These are phyloP conservation scores for Mythimna lalbum DNA, from an alignment of 2,888 invertebrate species.

Conservation along the genomic window DNA sequence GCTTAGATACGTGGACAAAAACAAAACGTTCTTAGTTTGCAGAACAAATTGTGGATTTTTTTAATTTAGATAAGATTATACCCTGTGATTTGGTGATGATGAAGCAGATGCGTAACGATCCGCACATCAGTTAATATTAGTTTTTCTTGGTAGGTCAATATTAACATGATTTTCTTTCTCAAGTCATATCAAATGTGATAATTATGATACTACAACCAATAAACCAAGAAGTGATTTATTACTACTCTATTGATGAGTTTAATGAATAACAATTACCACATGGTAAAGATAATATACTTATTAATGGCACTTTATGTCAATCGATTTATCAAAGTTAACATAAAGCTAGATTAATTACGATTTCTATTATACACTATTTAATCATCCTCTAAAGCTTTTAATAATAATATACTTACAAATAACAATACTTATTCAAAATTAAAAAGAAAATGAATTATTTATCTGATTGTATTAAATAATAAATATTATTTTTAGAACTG, in stretches of 20 bases:
- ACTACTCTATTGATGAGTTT: neutral
- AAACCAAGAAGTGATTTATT: neutral
- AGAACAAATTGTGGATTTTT: no score
- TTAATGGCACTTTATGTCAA: slow-evolving; percentile 6
- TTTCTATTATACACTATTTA: neutral
- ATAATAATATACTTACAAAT: slow-evolving; percentile 1
- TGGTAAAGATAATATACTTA: slow-evolving; percentile 6
- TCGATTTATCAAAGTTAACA: neutral
- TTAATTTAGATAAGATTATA: no score
- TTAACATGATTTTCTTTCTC: neutral
- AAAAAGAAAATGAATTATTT: neutral
- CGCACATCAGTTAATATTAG: no score
- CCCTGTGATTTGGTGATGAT: no score
- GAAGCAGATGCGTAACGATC: no score
- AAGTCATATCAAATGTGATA: neutral
- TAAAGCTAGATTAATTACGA: slow-evolving; percentile 8
- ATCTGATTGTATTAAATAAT: neutral
- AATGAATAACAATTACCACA: slow-evolving; percentile 1
- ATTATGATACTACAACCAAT: neutral
- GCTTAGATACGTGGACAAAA: no score
- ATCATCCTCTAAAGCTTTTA: neutral
- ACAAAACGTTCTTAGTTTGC: no score
- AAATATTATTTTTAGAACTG: neutral
- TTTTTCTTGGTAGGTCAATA: neutral
- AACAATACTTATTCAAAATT: neutral